A percentile compares a stretch with the other conserved stretches of the same genome.
Conservation (phyloP, 2,113 vertebrate genomes). For the Corythoichthys intestinalis region DNA sequence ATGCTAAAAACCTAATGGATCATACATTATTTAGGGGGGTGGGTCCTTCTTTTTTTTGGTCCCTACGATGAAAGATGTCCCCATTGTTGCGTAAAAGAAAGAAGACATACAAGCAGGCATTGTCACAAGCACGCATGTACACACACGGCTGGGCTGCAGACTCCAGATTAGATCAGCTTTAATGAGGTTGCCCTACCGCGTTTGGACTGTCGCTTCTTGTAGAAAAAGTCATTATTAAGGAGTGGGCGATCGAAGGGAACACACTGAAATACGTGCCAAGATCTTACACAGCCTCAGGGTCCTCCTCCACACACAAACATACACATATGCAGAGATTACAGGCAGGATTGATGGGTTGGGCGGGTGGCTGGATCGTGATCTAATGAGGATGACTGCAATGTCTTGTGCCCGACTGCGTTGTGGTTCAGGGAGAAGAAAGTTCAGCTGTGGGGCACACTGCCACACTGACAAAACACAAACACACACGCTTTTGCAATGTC, state of each 20-base stretch:
- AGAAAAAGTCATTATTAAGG: slow-evolving; percentile 70
- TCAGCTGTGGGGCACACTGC: slow-evolving; percentile 33
- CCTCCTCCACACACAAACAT: slow-evolving; percentile 17
- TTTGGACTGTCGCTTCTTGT: slow-evolving; percentile 71
- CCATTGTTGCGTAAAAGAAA: not conserved
- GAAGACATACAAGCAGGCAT: not conserved
- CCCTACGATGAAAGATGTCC: not conserved
- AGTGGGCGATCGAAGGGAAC: slow-evolving; percentile 43
- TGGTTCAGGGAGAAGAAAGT: slow-evolving; percentile 40
- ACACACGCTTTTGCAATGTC: slow-evolving; percentile 7
- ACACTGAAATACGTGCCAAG: slow-evolving; percentile 43
- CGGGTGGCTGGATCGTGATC: slow-evolving; percentile 12
- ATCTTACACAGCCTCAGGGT: slow-evolving; percentile 48
- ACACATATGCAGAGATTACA: slow-evolving; percentile 6
- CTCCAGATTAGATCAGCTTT: slow-evolving; percentile 74
- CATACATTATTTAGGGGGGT: no score
- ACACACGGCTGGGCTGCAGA: slow-evolving; percentile 68
- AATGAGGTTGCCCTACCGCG: slow-evolving; percentile 64
- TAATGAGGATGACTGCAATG: slow-evolving; percentile 41
- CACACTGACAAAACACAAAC: slow-evolving; percentile 23
- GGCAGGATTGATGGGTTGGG: slow-evolving; percentile 35
- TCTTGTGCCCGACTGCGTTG: slow-evolving; percentile 28
- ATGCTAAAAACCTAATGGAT: not conserved
- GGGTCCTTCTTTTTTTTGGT: not conserved
- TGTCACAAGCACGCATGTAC: slow-evolving; percentile 44